Conservation (phyloP, 2,113 vertebrate genomes). For the Datnioides undecimradiatus region DNA sequence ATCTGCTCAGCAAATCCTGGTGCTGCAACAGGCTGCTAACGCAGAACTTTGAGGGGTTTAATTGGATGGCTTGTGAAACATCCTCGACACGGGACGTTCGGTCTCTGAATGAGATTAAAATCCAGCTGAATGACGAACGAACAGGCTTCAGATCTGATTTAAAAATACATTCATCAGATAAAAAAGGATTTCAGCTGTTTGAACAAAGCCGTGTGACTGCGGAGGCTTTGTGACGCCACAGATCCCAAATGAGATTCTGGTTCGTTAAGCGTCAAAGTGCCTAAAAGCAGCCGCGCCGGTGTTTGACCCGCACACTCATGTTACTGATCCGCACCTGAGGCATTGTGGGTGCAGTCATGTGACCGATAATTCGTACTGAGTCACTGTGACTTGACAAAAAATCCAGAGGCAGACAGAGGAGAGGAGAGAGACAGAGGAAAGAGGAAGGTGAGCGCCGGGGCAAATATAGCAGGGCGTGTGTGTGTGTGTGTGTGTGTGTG, state of each 20-base stretch:
- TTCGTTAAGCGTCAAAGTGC: neutral
- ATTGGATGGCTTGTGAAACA: neutral
- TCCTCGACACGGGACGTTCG: neutral
- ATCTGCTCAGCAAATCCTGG: conserved; percentile 30
- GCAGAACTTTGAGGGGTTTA: neutral
- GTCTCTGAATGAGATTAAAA: too few relatives aligned
- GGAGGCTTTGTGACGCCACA: too few relatives aligned
- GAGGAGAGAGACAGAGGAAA: conserved; percentile 1
- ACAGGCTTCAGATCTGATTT: too few relatives aligned
- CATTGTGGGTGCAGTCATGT: conserved; percentile 3
- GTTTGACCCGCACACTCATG: neutral
- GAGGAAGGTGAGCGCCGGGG: conserved; percentile 7
- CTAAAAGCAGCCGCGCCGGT: neutral
- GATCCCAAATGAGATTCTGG: neutral
- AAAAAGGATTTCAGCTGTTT: neutral
- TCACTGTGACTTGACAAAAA: conserved; percentile 73
- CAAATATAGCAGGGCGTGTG: neutral
- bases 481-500: conserved; percentile 22
- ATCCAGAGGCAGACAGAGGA: neutral
- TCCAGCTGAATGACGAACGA: too few relatives aligned
- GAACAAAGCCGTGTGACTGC: too few relatives aligned
- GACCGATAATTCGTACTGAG: conserved; percentile 49
- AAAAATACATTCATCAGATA: neutral
- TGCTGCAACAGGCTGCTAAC: conserved; percentile 17
- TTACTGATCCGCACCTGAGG: neutral